phyloP scores from a whole-genome alignment of 1,140 invertebrate species.

The Cydia amplana region DNA sequence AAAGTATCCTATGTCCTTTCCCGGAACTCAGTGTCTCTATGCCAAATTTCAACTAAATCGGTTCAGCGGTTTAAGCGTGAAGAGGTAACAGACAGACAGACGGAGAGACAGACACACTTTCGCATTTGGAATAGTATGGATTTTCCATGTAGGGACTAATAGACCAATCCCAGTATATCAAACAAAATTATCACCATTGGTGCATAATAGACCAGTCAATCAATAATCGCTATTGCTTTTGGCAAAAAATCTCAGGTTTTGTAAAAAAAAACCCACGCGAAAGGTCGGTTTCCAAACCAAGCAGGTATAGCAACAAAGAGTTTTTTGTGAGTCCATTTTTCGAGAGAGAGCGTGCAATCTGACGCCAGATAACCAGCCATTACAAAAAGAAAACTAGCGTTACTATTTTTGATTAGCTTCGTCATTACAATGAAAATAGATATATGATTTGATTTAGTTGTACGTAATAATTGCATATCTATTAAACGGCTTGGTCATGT shows the following conservation, averaged over 20 bases:
- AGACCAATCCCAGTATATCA: too few species aligned
- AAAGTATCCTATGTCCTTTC: too few species aligned
- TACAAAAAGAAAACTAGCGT: constrained; percentile 21
- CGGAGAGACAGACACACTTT: too few species aligned
- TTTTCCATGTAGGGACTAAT: neutral
- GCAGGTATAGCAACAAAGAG: constrained; percentile 31
- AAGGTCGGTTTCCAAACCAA: constrained; percentile 27
- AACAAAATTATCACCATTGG: neutral
- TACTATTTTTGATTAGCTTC: constrained; percentile 9
- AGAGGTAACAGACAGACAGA: too few species aligned
- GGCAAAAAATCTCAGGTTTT: neutral
- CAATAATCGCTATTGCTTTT: constrained; percentile 10
- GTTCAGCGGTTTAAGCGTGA: too few species aligned
- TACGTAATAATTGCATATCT: neutral
- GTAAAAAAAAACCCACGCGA: constrained; percentile 25
- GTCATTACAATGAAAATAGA: constrained; percentile 8
- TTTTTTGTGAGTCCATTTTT: constrained; percentile 28
- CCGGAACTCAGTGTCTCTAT: too few species aligned
- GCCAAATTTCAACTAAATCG: too few species aligned
- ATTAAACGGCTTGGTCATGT: neutral
- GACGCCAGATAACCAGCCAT: constrained; percentile 29
- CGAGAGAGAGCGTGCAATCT: constrained; percentile 30
- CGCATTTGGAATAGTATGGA: too few species aligned
- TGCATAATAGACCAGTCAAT: neutral
- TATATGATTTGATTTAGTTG: neutral